phyloP scores from a whole-genome alignment of 1,140 invertebrate genomes.

The Nephotettix cincticeps region DNA sequence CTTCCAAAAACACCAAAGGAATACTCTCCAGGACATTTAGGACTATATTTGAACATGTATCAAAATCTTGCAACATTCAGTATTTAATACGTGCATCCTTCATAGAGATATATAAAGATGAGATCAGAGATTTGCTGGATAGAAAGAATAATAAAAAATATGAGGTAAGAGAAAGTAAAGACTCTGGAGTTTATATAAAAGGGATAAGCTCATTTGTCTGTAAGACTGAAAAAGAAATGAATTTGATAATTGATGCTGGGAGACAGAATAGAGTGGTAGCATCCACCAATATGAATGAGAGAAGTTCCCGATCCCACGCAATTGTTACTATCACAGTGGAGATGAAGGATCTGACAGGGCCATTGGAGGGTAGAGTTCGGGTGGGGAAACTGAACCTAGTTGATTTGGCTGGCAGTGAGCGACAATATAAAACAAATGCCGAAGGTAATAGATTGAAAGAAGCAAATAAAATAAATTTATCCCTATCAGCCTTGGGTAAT shows the following conservation, averaged over 20 bases:
- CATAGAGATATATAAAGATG: constrained; percentile 94
- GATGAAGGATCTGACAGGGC: constrained; percentile 46
- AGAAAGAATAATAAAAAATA: constrained; percentile 71
- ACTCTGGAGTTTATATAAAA: constrained; percentile 92
- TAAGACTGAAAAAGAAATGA: constrained; percentile 86
- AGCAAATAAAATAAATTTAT: constrained; percentile 94
- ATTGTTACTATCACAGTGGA: constrained; percentile 95
- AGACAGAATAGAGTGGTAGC: constrained; percentile 84
- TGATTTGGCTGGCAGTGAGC: constrained; percentile 83
- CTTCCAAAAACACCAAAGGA: constrained; percentile 22
- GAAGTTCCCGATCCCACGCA: constrained; percentile 97
- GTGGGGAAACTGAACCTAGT: constrained; percentile 75
- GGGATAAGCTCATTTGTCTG: constrained; percentile 88
- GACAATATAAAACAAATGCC: constrained; percentile 89
- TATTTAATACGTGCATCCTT: constrained; percentile 92
- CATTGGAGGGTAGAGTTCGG: constrained; percentile 54
- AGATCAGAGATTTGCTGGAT: constrained; percentile 82
- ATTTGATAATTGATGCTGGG: constrained; percentile 84
- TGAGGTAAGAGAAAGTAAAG: constrained; percentile 77
- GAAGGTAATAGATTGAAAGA: constrained; percentile 89
- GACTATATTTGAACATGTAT: constrained; percentile 93
- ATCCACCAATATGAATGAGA: constrained; percentile 99
- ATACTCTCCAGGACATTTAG: constrained; percentile 95
- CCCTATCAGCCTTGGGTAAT: constrained; percentile 89
- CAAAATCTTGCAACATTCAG: constrained; percentile 80